These are phyloP conservation scores for Zonitis immaculata DNA, from an alignment of 2,888 invertebrate species.

Conservation along the genomic window DNA sequence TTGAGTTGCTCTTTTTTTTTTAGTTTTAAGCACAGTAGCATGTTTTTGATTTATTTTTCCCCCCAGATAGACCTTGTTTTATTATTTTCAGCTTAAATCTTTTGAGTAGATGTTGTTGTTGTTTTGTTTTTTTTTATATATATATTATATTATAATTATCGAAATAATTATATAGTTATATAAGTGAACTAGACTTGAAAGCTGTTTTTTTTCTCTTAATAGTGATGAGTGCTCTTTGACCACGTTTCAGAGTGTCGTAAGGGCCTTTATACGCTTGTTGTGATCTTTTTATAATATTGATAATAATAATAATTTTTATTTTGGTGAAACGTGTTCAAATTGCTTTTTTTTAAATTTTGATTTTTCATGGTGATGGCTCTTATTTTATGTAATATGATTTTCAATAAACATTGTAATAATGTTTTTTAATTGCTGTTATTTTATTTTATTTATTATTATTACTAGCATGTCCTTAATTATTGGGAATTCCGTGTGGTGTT, in stretches of 20 bases:
- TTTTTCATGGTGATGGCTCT: conserved; percentile 44
- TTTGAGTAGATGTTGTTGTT: conserved; percentile 29
- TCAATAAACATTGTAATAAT: conserved; percentile 48
- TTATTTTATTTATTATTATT: conserved; percentile 37
- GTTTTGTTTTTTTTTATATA: conserved; percentile 30
- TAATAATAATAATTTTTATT: conserved; percentile 6
- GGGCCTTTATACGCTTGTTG: conserved; percentile 15
- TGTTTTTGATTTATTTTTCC: conserved; percentile 32
- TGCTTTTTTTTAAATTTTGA: conserved; percentile 16
- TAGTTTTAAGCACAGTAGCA: conserved; percentile 43
- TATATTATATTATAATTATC: conserved; percentile 33
- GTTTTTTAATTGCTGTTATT: conserved; percentile 45
- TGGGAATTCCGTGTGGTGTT: conserved; percentile 9
- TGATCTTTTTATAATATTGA: conserved; percentile 17
- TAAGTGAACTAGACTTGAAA: conserved; percentile 33
- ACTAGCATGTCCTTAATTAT: conserved; percentile 40
- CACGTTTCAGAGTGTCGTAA: conserved; percentile 29
- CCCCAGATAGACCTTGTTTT: conserved; percentile 7
- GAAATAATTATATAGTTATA: conserved; percentile 33
- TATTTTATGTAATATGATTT: conserved; percentile 44
- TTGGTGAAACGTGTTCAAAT: conserved; percentile 26
- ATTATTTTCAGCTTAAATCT: conserved; percentile 30
- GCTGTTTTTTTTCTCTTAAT: conserved; percentile 34
- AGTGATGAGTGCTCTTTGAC: conserved; percentile 33
- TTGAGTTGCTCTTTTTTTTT: conserved; percentile 25